Conservation (phyloP, 2,113 vertebrate species). For the Illadopsis cleaveri region DNA sequence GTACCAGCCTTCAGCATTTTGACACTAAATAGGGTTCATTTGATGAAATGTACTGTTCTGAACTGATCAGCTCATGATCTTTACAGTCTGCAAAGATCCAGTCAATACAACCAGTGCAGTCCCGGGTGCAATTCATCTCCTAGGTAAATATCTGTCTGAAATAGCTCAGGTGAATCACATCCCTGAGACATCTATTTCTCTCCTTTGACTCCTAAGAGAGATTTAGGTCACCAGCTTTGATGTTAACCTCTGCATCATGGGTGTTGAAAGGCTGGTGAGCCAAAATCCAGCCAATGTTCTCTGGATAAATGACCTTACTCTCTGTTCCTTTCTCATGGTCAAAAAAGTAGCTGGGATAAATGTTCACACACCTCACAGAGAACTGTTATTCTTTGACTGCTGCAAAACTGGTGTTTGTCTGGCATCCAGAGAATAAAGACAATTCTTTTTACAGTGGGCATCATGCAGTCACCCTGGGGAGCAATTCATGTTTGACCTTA, state of each 20-base stretch:
- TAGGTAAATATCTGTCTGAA: constrained; percentile 31
- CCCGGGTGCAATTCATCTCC: neutral
- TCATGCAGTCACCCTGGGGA: neutral
- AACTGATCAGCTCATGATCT: neutral
- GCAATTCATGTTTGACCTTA: neutral
- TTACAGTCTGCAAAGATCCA: neutral
- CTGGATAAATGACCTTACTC: neutral
- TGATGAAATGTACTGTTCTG: neutral
- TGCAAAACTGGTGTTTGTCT: neutral
- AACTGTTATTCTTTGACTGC: neutral
- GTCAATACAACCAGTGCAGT: neutral
- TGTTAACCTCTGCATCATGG: constrained; percentile 14
- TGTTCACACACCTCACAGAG: neutral
- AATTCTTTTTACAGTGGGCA: neutral
- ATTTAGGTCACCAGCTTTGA: neutral
- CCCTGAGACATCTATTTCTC: neutral
- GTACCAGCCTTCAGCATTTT: neutral
- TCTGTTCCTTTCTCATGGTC: neutral
- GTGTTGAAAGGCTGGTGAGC: neutral
- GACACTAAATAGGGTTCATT: neutral
- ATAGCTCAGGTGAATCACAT: constrained; percentile 30
- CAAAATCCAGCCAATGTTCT: neutral
- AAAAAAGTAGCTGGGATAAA: neutral
- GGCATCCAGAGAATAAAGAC: neutral
- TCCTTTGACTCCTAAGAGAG: neutral